Percentiles rank a stretch among this genome's conserved stretches.
These are phyloP conservation scores for Patiria pectinifera DNA, from an alignment of 53 echinoderm and acorn worm genomes.

Conservation along the genomic window DNA sequence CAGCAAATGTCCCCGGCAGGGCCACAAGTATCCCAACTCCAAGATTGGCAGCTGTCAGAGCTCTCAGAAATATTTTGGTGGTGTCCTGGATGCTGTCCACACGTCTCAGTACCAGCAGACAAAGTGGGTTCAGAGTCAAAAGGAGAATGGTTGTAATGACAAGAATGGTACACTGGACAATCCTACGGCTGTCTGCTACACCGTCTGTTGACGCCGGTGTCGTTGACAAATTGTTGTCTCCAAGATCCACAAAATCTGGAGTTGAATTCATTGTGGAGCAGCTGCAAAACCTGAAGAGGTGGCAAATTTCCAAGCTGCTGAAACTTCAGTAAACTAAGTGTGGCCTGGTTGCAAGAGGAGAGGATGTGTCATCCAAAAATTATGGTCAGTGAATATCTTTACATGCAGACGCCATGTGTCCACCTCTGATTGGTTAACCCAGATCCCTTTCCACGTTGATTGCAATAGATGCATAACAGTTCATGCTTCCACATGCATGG, in stretches of 20 bases:
- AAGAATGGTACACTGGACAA: neutral
- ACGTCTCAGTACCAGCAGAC: conserved; percentile 15
- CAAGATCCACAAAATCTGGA: neutral
- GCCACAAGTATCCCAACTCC: conserved; percentile 7
- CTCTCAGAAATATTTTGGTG: conserved; percentile 48
- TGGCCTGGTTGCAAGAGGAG: too few relatives aligned
- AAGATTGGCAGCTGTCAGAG: conserved; percentile 33
- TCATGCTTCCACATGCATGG: too few relatives aligned
- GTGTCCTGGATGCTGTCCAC: conserved; percentile 61
- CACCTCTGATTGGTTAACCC: too few relatives aligned
- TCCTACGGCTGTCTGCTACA: neutral
- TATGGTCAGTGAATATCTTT: too few relatives aligned
- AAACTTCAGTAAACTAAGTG: too few relatives aligned
- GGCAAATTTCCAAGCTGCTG: too few relatives aligned
- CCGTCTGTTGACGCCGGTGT: neutral
- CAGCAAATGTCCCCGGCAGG: neutral
- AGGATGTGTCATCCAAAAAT: too few relatives aligned
- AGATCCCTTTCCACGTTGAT: too few relatives aligned
- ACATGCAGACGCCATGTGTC: too few relatives aligned
- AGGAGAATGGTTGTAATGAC: neutral
- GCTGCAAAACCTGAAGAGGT: too few relatives aligned
- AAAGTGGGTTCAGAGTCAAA: conserved; percentile 22
- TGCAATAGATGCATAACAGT: too few relatives aligned
- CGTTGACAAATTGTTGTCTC: neutral
- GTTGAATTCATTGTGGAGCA: neutral